Conservation (phyloP, 2,113 vertebrate genomes). For the Pheucticus melanocephalus region DNA sequence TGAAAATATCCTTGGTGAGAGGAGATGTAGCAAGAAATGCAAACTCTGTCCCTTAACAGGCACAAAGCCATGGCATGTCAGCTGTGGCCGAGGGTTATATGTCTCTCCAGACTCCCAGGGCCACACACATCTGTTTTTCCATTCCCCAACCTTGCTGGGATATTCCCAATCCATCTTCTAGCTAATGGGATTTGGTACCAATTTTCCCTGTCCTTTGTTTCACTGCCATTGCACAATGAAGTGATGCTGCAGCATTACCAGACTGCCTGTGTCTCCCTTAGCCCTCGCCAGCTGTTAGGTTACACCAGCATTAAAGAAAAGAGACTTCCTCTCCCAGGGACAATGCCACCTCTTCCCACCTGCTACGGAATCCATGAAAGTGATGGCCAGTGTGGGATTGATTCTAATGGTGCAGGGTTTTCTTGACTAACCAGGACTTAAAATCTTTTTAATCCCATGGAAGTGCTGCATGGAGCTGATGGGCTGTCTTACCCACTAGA, state of each 20-base stretch:
- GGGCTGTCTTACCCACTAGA: neutral
- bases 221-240: neutral
- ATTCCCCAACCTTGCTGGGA: neutral
- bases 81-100: rapidly evolving
- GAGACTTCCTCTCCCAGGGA: neutral
- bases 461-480: neutral
- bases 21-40: neutral
- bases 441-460: neutral
- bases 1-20: neutral
- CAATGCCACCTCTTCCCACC: neutral
- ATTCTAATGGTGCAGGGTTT: neutral
- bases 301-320: neutral
- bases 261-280: neutral
- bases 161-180: neutral
- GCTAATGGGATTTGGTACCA: neutral
- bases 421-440: neutral
- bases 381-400: neutral
- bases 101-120: neutral
- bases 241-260: neutral
- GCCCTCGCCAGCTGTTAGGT: neutral
- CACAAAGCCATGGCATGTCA: neutral
- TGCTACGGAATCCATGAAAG: neutral
- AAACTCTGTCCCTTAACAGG: neutral
- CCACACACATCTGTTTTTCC: neutral
- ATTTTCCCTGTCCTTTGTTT: neutral